Percentiles rank a stretch among this genome's conserved stretches.
Evolutionary conservation across 2,797 vertebrate species (phyloP).

Genomic region (Enteromius fasciolatus): DNA sequence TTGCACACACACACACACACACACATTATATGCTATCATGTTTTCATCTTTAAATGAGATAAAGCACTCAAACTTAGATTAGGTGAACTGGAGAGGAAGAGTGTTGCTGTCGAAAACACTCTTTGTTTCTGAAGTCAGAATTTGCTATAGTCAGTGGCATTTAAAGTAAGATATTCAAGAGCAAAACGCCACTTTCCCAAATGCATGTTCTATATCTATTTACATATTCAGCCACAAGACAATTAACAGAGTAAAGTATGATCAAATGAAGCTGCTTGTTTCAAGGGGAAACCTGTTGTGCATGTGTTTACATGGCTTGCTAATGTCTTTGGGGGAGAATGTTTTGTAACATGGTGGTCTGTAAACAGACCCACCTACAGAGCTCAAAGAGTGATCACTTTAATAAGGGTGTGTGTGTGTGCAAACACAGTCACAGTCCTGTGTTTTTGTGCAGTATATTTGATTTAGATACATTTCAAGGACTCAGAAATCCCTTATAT

Average conservation of each 20-base stretch:
- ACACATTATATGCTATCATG: neutral
- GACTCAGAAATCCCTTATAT: neutral
- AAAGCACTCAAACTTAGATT: constrained; percentile 32
- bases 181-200: constrained; percentile 46
- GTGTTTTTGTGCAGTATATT: neutral
- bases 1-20: neutral
- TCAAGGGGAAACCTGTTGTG: constrained; percentile 6
- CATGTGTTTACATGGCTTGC: constrained; percentile 4
- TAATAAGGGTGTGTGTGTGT: neutral
- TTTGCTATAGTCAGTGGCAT: constrained; percentile 37
- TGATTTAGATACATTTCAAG: neutral
- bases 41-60: constrained; percentile 27
- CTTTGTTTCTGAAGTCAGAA: constrained; percentile 43
- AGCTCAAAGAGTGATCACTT: constrained; percentile 29
- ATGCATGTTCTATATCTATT: constrained; percentile 46
- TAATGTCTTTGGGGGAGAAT: constrained; percentile 20
- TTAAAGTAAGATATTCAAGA: constrained; percentile 47
- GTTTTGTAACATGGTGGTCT: constrained; percentile 12
- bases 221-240: constrained; percentile 48
- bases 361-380: constrained; percentile 35
- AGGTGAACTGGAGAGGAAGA: constrained; percentile 46
- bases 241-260: constrained; percentile 35
- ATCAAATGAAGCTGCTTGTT: constrained; percentile 8
- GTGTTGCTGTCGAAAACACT: constrained; percentile 28
- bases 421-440: neutral